phyloP scores from a whole-genome alignment of 2,797 vertebrate species.

The Mastacembelus armatus region DNA sequence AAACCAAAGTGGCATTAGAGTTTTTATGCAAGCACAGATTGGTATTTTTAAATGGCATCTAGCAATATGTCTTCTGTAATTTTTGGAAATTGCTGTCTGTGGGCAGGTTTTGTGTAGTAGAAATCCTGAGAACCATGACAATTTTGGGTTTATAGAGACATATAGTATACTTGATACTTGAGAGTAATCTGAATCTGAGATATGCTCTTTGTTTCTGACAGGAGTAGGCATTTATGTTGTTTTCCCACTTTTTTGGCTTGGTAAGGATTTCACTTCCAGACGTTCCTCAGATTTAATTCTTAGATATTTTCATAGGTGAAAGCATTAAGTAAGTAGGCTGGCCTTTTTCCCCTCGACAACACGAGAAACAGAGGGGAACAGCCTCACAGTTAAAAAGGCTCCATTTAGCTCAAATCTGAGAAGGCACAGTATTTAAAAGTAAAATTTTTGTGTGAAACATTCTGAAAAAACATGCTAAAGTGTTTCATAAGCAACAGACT shows the following conservation, averaged over 20 bases:
- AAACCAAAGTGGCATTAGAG: neutral
- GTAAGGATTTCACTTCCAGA: constrained; percentile 32
- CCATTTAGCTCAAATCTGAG: neutral
- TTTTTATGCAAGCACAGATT: neutral
- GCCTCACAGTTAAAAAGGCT: constrained; percentile 19
- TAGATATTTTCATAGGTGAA: constrained; percentile 43
- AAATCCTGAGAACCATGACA: constrained; percentile 3
- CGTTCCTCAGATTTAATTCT: constrained; percentile 47
- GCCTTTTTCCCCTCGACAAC: constrained; percentile 27
- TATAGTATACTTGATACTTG: neutral
- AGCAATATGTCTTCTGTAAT: neutral
- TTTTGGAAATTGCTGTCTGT: neutral
- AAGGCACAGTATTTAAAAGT: neutral
- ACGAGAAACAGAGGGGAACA: constrained; percentile 26
- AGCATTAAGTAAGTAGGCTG: constrained; percentile 50
- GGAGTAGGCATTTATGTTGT: constrained; percentile 9
- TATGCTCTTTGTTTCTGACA: neutral
- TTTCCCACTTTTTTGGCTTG: neutral
- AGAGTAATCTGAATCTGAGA: constrained; percentile 1
- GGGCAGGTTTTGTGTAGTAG: neutral
- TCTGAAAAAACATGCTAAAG: constrained; percentile 9
- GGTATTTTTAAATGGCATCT: neutral
- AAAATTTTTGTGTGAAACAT: neutral
- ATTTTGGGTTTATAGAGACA: neutral
- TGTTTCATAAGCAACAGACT: neutral